Evolutionary conservation across 2,113 vertebrate species (phyloP), one percentile per base, ranked within the genome.

Genomic region (Condylura cristata): DNA sequence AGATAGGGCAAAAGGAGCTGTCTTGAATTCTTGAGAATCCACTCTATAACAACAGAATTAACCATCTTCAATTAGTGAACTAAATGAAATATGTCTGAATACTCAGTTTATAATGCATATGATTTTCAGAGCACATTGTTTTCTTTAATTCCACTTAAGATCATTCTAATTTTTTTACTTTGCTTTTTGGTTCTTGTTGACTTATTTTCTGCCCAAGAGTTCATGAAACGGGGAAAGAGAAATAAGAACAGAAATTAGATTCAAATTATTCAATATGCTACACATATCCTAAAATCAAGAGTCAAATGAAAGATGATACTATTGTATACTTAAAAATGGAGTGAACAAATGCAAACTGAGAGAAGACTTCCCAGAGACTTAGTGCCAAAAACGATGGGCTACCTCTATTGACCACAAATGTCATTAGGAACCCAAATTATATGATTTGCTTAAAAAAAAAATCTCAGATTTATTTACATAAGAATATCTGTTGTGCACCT

Each of bases 91-190:
- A 76, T 76, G 18, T 71, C 5, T 82, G 10, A 66, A 60, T 90
- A 90, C 9, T 51, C 24, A 6, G 65, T 78, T 74, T 82, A 82
- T 63, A 89, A 82, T 41, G 6, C 14, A 89, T 58, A 37, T 91
- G 22, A 86, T 41, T 92, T 92, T 93, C 76, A 2, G 13, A 90
- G 20, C 10, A 66, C 34, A 81, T 74, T 26, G 8, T 58, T 94
- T 60, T 48, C 82, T 82, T 78, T 86, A 85, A n/a, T 85, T 95
- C 80, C 34, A 16, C 17, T 87, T 90, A 83, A 76, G 70, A 90
- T 78, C 66, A 32, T 82, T 75, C 61, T 79, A 82, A 17, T 7
- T 30, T 74, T 74, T 95, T 86, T 78, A 16, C 44, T 94, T 92
- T 95, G 34, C 68, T 85, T 65, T 93, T 17, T 17, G 89, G 3